These are phyloP conservation scores for Schrankia costaestrigalis DNA, from an alignment of 2,888 invertebrate species.

Conservation along the genomic window DNA sequence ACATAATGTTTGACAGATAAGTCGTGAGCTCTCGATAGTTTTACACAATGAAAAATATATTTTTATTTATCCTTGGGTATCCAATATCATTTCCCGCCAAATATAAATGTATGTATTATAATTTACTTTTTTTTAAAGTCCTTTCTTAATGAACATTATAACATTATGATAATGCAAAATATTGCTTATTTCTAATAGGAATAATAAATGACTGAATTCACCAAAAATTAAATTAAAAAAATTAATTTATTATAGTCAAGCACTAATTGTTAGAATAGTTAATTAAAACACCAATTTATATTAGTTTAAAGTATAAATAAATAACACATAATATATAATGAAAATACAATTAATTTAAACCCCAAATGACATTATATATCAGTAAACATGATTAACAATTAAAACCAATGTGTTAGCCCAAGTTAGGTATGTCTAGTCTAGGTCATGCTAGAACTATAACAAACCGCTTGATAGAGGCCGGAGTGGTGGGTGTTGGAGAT, in stretches of 20 bases:
- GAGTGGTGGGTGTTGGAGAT: conserved; percentile 75
- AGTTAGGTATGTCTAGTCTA: conserved; percentile 62
- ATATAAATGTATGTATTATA: too few relatives aligned
- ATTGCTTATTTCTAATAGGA: not conserved
- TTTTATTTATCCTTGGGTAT: too few relatives aligned
- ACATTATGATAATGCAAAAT: too few relatives aligned
- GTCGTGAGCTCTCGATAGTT: too few relatives aligned
- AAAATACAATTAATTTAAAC: conserved; percentile 15
- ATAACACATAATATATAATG: conserved; percentile 14
- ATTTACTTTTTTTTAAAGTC: too few relatives aligned
- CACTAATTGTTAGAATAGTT: conserved; percentile 20
- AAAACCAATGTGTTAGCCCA: conserved; percentile 47
- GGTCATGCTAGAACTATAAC: conserved; percentile 66
- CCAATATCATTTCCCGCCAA: too few relatives aligned
- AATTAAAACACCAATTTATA: conserved; percentile 18
- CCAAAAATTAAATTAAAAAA: not conserved
- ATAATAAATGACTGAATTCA: not conserved
- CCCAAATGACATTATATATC: conserved; percentile 8
- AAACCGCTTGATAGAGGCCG: conserved; percentile 79
- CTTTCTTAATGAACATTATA: too few relatives aligned
- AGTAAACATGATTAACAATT: conserved; percentile 20
- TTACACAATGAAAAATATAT: too few relatives aligned
- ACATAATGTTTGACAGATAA: too few relatives aligned
- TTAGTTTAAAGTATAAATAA: conserved; percentile 16
- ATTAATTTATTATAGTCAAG: not conserved